Conservation (phyloP, 2,888 invertebrate species). For the Cybosia mesomella region DNA sequence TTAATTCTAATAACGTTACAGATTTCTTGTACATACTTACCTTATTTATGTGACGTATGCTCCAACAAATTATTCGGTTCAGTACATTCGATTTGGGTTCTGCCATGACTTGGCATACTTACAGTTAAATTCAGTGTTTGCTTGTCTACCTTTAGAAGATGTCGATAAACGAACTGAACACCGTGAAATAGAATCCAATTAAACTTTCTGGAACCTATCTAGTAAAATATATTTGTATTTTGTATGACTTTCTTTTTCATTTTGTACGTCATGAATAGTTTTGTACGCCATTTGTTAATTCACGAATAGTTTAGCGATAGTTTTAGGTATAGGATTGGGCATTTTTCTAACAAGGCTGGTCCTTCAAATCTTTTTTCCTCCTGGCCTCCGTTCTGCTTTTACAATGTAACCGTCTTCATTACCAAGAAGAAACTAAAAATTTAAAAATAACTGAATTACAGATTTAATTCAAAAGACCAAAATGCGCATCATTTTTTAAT, state of each 20-base stretch:
- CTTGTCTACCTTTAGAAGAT: constrained; percentile 21
- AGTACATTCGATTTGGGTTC: constrained; percentile 51
- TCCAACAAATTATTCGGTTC: constrained; percentile 55
- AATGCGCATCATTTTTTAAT: too few species aligned
- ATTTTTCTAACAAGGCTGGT: too few species aligned
- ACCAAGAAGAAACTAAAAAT: too few species aligned
- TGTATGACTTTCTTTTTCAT: not conserved
- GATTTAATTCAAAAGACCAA: too few species aligned
- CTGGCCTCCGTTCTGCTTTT: too few species aligned
- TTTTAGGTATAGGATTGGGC: not conserved
- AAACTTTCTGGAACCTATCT: constrained; percentile 17
- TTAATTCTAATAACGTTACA: constrained; percentile 27
- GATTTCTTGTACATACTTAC: constrained; percentile 17
- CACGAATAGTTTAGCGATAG: not conserved
- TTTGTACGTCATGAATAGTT: not conserved
- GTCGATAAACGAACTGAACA: constrained; percentile 31
- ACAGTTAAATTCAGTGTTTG: constrained; percentile 34
- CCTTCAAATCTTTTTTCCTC: too few species aligned
- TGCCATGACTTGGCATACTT: constrained; percentile 53
- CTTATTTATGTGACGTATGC: constrained; percentile 23
- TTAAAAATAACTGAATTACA: too few species aligned
- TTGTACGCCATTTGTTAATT: not conserved
- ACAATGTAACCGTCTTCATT: too few species aligned
- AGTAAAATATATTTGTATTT: not conserved
- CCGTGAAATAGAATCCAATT: constrained; percentile 27